Base-by-base conservation (phyloP, 2,888 invertebrate genomes). In the Eupsilia transversa region DNA sequence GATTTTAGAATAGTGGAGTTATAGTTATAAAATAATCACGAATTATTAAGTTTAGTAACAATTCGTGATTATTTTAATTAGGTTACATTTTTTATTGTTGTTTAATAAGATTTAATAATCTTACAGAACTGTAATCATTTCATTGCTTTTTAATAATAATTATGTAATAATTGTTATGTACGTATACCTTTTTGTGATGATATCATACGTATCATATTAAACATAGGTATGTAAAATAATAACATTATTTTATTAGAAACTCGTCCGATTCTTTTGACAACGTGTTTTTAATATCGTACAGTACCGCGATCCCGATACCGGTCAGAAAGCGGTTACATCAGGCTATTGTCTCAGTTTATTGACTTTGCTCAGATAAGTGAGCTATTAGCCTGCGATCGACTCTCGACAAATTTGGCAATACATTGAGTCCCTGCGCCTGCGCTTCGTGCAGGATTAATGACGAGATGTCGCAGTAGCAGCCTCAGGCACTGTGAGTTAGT, bases 311-410 rank as follows among this genome's bases (percentile, higher is more conserved):
- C 63, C 30, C 65, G 70, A 79, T 80, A 82, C 88, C 83, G 80
- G 79, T 84, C 83, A 83, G 82, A 80, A 79, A 82, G 87, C 72
- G 78, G 87, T 89, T 87, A 83, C 86, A 86, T 89, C 86, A 88
- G 84, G 68, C 88, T 82, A 90, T 91, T 90, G 91, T 91, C 79
- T 88, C 87, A 79, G 86, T 86, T 85, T 90, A 90, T 88, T 87
- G 89, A 88, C 88, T 90, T 87, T 83, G 86, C 73, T 72, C 83
- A 89, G 91, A 91, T 91, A 91, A 90, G 88, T 88, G 88, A 86
- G 88, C 88, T 87, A 92, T 89, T 88, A 88, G 88, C 60, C 71
- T 56, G 72, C 83, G 81, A 82, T 84, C 83, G 77, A 43, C 81
- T 84, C 80, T 79, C 86, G 87, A 87, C 85, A 81, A 86, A 88